phyloP scores from a whole-genome alignment of 92 coral and sea anemone genomes.

The Zoanthus sociatus region DNA sequence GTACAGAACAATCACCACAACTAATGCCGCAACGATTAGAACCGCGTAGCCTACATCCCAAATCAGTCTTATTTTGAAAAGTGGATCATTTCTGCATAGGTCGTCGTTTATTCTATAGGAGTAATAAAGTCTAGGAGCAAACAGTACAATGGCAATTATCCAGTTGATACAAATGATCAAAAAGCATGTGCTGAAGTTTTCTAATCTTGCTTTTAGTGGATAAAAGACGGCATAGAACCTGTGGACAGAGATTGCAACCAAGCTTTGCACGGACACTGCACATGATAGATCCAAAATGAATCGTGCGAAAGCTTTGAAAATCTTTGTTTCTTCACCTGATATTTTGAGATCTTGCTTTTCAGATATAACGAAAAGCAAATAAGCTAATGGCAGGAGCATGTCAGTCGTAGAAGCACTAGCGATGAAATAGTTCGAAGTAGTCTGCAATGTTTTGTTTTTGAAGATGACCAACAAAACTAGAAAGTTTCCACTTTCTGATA shows the following conservation, averaged over 20 bases:
- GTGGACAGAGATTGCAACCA: conserved; percentile 23
- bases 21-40: not conserved
- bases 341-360: not conserved
- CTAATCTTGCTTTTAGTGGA: conserved; percentile 22
- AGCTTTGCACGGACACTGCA: conserved; percentile 2
- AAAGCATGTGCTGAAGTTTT: not conserved
- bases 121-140: not conserved
- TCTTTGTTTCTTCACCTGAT: not conserved
- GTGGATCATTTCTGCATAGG: not conserved
- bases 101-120: not conserved
- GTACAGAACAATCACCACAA: not conserved
- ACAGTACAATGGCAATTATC: not conserved
- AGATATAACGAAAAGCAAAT: not conserved
- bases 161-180: conserved; percentile 14
- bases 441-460: not conserved
- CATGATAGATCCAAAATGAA: not conserved
- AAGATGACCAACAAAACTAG: not conserved
- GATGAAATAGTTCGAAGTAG: conserved; percentile 10
- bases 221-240: conserved; percentile 18
- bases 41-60: not conserved
- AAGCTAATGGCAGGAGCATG: not conserved
- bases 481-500: not conserved
- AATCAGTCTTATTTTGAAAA: not conserved
- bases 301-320: not conserved
- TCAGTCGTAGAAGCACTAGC: not conserved